Percentiles rank a stretch among this genome's conserved stretches.
Evolutionary conservation across 1,140 invertebrate species (phyloP).

Genomic region (Tachypleus tridentatus): DNA sequence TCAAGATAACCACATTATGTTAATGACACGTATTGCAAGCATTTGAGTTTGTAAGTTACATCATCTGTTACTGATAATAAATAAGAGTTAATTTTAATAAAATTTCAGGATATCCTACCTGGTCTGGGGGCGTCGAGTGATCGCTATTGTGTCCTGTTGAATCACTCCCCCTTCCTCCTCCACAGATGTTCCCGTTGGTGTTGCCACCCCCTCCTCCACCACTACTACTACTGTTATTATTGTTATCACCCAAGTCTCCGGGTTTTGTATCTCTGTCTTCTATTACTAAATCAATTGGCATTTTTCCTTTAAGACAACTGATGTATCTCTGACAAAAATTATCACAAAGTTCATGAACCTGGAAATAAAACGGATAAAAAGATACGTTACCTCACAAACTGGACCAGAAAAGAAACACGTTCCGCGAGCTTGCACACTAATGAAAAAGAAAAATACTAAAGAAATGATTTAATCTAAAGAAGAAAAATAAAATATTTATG

Average conservation of each 20-base stretch:
- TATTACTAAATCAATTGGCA: constrained; percentile 48
- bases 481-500: no score
- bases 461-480: no score
- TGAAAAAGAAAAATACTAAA: no score
- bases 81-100: no score
- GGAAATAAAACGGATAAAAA: constrained; percentile 10
- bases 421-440: no score
- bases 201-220: constrained; percentile 14
- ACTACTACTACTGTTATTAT: constrained; percentile 25
- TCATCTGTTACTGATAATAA: no score
- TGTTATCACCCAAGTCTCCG: constrained; percentile 24
- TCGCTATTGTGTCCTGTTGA: constrained; percentile 26
- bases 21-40: no score
- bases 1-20: no score
- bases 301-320: constrained; percentile 48
- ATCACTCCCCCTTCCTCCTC: constrained; percentile 24
- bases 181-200: constrained; percentile 18
- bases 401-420: no score
- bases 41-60: no score
- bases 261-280: constrained; percentile 41
- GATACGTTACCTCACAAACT: no score
- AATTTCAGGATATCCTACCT: constrained; percentile 11
- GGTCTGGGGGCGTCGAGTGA: constrained; percentile 27
- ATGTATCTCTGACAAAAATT: constrained; percentile 51
- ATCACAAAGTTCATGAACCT: constrained; percentile 51